Evolutionary conservation across 1,140 invertebrate species (phyloP), one percentile per base, ranked within the genome.

Genomic region (Triops cancriformis): DNA sequence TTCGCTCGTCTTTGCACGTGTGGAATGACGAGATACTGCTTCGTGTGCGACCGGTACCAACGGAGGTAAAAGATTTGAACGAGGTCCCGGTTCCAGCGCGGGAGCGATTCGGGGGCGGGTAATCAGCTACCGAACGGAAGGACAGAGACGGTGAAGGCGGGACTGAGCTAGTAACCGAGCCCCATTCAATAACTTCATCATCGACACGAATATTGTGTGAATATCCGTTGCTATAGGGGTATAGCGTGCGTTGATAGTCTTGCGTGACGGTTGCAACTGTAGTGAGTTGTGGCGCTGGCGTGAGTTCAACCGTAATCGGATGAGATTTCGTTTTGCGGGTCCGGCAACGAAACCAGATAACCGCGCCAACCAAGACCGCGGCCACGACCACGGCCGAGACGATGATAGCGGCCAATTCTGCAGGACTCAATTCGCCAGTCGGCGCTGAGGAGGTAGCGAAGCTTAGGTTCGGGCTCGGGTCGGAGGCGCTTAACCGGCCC

Each of bases 11-110:
- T 41, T 73, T 43, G 73, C 77, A 78, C 10, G 77, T 78, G 31
- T 73, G 72, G 31, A 73, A 78, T 1, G 77, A 78, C 14, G 77
- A 73, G 23, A 73, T 73, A 42, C 42, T 78, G 42, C 77, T 78
- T 26, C 37, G 26, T 26, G 74, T 41, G 23, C 74, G 74, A 23
- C 45, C 74, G 18, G 77, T 74, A 12, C 72, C 77, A 37, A 78
- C 73, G 1, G 77, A 78, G n/a, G 28, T 43, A 1, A 78, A 73
- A 12, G 77, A 74, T 12, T 42, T 73, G 45, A 78, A 78, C 23
- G 77, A 78, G 1, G 77, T 78, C 41, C 77, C 77, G 12, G 77
- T 78, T 43, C 77, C 77, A 42, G 77, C 77, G 27, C 77, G 37
- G 23, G 77, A 78, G 7, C 77, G 73, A 37, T 72, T 73, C 27